Percentiles rank a stretch among this genome's conserved stretches.
Evolutionary conservation across 1,140 invertebrate species (phyloP).

Genomic region (Drosophila albomicans): DNA sequence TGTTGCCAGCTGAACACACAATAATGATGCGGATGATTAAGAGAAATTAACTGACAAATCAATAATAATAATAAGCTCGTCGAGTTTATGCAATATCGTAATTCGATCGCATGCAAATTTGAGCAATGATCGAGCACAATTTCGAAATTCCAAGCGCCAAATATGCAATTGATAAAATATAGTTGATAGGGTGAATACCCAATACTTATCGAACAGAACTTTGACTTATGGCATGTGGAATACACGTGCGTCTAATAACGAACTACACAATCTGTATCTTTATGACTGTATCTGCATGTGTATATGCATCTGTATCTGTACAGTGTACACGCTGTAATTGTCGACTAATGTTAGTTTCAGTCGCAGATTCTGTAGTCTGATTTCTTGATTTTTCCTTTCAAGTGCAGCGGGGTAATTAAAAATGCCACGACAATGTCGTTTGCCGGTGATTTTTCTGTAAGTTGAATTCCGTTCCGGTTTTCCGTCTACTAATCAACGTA

Average conservation of each 20-base stretch:
- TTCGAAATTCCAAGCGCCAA: neutral
- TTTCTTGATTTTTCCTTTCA: slow-evolving; percentile 39
- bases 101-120: slow-evolving; percentile 23
- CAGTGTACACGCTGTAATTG: slow-evolving; percentile 20
- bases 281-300: neutral
- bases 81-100: slow-evolving; percentile 15
- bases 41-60: slow-evolving; percentile 22
- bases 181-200: neutral
- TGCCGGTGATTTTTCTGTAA: slow-evolving; percentile 18
- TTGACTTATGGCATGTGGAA: slow-evolving; percentile 11
- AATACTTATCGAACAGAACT: neutral
- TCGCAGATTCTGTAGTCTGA: slow-evolving; percentile 15
- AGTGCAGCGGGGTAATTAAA: slow-evolving; percentile 30
- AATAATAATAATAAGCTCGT: slow-evolving; percentile 30
- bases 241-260: slow-evolving; percentile 38
- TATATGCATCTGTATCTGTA: neutral
- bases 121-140: neutral
- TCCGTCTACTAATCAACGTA: neutral
- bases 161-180: slow-evolving; percentile 7
- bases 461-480: slow-evolving; percentile 34
- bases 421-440: slow-evolving; percentile 6
- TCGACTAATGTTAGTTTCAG: slow-evolving; percentile 11
- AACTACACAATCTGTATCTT: neutral
- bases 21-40: slow-evolving; percentile 1
- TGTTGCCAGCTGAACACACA: neutral